Evolutionary conservation across 2,113 vertebrate genomes (phyloP).

Genomic region (Paraplagusia blochii): DNA sequence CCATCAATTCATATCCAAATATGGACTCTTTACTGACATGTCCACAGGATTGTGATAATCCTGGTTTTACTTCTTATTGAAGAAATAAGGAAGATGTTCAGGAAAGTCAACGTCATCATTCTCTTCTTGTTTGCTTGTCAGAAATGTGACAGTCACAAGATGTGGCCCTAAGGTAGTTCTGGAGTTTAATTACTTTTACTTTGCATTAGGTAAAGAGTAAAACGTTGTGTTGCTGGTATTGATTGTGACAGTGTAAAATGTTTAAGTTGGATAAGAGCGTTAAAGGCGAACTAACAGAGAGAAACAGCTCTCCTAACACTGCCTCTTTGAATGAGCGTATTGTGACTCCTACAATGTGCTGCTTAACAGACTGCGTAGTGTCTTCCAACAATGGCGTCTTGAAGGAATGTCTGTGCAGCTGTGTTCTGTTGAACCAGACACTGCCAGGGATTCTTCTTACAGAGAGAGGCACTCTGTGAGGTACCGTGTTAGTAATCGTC

Average conservation of each 20-base stretch:
- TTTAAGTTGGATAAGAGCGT: slow-evolving; percentile 28
- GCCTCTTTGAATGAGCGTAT: slow-evolving; percentile 56
- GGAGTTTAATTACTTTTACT: neutral
- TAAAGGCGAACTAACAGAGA: slow-evolving; percentile 24
- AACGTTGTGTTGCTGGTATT: slow-evolving; percentile 8
- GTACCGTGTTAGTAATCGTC: slow-evolving; percentile 54
- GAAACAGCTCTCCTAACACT: slow-evolving; percentile 21
- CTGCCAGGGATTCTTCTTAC: slow-evolving; percentile 53
- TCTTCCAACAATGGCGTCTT: slow-evolving; percentile 66
- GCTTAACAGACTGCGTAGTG: slow-evolving; percentile 62
- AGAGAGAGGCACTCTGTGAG: slow-evolving; percentile 45
- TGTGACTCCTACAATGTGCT: slow-evolving; percentile 54
- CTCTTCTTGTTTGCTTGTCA: too few species aligned
- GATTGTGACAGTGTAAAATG: slow-evolving; percentile 39
- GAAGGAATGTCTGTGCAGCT: slow-evolving; percentile 53
- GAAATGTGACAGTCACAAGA: neutral
- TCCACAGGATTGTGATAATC: too few species aligned
- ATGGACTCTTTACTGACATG: too few species aligned
- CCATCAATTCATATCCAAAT: too few species aligned
- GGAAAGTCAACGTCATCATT: too few species aligned
- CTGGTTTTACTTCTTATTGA: too few species aligned
- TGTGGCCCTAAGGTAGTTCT: neutral
- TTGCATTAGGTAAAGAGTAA: neutral
- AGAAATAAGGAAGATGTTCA: too few species aligned
- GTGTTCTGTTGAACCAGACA: slow-evolving; percentile 52